Base-by-base conservation (phyloP, 2,797 vertebrate genomes). In the Spinus olivaceus region DNA sequence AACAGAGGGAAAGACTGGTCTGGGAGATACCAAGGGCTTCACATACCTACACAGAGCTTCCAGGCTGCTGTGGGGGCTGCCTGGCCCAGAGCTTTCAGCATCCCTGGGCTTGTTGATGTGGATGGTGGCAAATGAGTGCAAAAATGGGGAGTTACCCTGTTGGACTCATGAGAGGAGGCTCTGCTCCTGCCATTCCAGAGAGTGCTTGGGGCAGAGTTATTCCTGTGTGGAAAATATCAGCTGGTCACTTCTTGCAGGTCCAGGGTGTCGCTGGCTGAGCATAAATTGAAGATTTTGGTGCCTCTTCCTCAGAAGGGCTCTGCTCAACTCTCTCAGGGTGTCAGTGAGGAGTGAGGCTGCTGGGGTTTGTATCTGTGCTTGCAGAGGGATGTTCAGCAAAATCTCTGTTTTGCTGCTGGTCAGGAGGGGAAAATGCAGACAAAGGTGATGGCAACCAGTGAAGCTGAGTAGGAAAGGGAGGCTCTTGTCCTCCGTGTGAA, bases 321-420 rank as follows among this genome's bases (percentile, higher is more conserved):
- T 59, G 30, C 42, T 49, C 0, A 1, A 27, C 41, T 83, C 28
- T 0, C 9, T 78, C 41, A n/a, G 27, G 0, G 0, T 16, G 2
- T 37, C 50, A 28, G 14, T 3, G 60, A 39, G 74, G 41, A 77
- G 21, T 33, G 41, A 78, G 35, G 17, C n/a, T 44, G 0, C 4
- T 49, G 28, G 41, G 37, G 8, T 73, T 76, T 39, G 21, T 28
- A 11, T 1, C n/a, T 73, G 25, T 56, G 22, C 27, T 44, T 71
- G 42, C 66, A 86, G 32, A 27, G 42, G 8, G 32, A 13, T 22
- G 41, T 11, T 3, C 18, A 8, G 56, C 54, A 8, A 19, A 44
- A 5, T 33, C n/a, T 72, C 37, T 71, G 33, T 61, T 72, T 63
- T 70, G 41, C 32, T 86, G 51, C 64, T 67, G 9, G 27, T 56